Evolutionary conservation across 2,888 invertebrate species (phyloP), one percentile per base, ranked within the genome.

Genomic region (Choreutis nemorana): DNA sequence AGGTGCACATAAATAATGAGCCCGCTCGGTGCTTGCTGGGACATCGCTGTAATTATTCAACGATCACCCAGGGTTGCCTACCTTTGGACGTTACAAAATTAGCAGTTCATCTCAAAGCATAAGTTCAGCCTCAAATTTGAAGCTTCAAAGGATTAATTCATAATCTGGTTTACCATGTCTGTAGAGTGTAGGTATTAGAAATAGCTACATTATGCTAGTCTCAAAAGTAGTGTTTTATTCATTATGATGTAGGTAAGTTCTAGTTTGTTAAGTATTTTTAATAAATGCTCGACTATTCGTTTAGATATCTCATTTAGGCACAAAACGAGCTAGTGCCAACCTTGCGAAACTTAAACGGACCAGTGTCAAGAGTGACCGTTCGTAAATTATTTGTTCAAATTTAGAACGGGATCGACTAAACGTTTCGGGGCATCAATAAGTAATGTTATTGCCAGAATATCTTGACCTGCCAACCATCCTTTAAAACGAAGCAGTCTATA

Each of bases 321-420:
- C n/a, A n/a, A n/a, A n/a, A n/a, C n/a, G n/a, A n/a, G 22, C 24
- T 12, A 11, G 33, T 43, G 47, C 20, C 50, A 63, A 52, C 67
- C 67, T 62, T 66, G 50, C 7, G n/a, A n/a, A n/a, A n/a, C n/a
- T 28, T 32, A 9, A 32, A 32, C 15, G 18, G 42, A 48, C 48
- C 50, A 44, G 48, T 59, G 65, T 63, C 65, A 64, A 60, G 63
- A 70, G 59, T 68, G 72, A 65, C 70, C 67, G 70, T 70, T 62
- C 64, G 68, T 77, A 73, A 78, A 77, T 77, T 77, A 77, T 78
- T 72, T 67, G 73, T 72, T 72, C 62, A 70, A 75, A 77, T 77
- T 77, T 78, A 72, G 73, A 73, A 65, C 61, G 57, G 70, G 62
- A 73, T 72, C 71, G 66, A 56, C 60, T 75, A 73, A 77, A 68